These are phyloP conservation scores for Carapus acus DNA, from an alignment of 2,797 vertebrate species.

Conservation along the genomic window DNA sequence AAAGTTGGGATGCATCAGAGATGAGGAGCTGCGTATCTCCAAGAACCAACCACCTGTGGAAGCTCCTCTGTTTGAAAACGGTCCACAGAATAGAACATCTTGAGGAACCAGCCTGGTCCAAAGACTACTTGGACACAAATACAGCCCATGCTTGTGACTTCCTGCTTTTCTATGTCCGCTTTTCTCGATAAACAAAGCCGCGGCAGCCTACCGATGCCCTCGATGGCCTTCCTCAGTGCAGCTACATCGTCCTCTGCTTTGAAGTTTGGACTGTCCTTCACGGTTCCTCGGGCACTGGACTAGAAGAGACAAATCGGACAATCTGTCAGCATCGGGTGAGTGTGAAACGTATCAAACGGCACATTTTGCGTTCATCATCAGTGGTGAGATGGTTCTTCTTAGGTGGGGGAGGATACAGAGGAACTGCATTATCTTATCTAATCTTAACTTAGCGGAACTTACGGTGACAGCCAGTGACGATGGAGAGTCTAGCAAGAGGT, in stretches of 20 bases:
- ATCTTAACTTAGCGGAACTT: no score
- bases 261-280: constrained; percentile 75
- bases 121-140: no score
- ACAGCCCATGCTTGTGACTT: neutral
- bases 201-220: constrained; percentile 74
- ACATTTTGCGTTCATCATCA: no score
- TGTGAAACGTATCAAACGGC: no score
- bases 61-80: no score
- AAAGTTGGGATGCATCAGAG: no score
- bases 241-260: constrained; percentile 75
- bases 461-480: constrained; percentile 67
- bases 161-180: neutral
- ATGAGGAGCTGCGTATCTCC: no score
- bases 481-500: constrained; percentile 71
- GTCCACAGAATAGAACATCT: constrained; percentile 35
- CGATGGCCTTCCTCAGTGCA: constrained; percentile 75
- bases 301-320: constrained; percentile 41
- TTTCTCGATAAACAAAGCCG: neutral
- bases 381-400: no score
- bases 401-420: no score
- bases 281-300: constrained; percentile 73
- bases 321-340: neutral
- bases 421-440: no score
- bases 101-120: no score
- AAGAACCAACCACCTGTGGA: no score